These are phyloP conservation scores for Lepas anatifera DNA, from an alignment of 2,888 invertebrate genomes.

Conservation along the genomic window DNA sequence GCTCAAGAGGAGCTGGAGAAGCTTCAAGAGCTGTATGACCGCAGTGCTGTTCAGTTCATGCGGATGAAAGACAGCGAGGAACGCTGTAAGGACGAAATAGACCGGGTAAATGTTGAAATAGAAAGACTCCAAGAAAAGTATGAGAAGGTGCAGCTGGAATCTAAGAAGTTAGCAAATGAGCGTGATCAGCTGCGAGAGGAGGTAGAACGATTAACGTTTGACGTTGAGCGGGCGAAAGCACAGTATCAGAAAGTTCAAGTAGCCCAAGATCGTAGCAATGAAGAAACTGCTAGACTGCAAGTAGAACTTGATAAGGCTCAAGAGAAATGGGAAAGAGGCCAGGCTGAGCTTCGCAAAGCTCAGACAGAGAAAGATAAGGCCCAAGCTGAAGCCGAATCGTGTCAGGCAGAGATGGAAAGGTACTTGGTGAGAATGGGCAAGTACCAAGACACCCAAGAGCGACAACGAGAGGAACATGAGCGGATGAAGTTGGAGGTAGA, in stretches of 20 bases:
- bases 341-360: slow-evolving; percentile 65
- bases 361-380: slow-evolving; percentile 61
- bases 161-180: slow-evolving; percentile 48
- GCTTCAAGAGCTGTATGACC: slow-evolving; percentile 77
- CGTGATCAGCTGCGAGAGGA: slow-evolving; percentile 31
- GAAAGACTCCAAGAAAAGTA: slow-evolving; percentile 79
- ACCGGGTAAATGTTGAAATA: slow-evolving; percentile 60
- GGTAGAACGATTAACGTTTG: slow-evolving; percentile 38
- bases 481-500: slow-evolving; percentile 26
- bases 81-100: slow-evolving; percentile 68
- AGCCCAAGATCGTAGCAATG: slow-evolving; percentile 75
- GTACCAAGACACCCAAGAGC: slow-evolving; percentile 48
- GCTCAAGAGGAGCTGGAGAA: slow-evolving; percentile 73
- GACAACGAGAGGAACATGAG: slow-evolving; percentile 51
- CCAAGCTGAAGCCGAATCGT: slow-evolving; percentile 56
- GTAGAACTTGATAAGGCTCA: slow-evolving; percentile 84
- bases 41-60: slow-evolving; percentile 68
- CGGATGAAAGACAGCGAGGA: slow-evolving; percentile 83
- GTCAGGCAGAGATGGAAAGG: slow-evolving; percentile 64
- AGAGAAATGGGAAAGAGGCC: slow-evolving; percentile 75
- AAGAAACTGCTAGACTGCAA: slow-evolving; percentile 73
- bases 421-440: slow-evolving; percentile 58
- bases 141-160: slow-evolving; percentile 77
- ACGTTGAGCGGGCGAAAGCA: slow-evolving; percentile 72
- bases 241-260: slow-evolving; percentile 74